Evolutionary conservation across 2,888 invertebrate genomes (phyloP).

Genomic region (Alloplasta piceator): DNA sequence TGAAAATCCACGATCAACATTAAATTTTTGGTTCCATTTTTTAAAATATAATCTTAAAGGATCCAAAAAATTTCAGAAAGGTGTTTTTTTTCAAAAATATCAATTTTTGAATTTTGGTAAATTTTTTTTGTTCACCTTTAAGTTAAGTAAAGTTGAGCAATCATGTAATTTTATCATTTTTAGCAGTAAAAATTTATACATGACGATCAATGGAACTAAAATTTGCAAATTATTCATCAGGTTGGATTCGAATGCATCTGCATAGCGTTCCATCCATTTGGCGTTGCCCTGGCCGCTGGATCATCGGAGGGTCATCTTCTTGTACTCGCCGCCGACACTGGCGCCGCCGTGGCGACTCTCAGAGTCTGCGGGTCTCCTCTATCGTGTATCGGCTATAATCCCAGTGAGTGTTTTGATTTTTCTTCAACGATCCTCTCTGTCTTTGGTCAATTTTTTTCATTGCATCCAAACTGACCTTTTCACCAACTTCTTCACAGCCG

Average conservation of each 20-base stretch:
- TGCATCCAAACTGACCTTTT: background rate
- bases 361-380: slow-evolving; percentile 94
- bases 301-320: slow-evolving; percentile 95
- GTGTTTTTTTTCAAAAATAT: too few species aligned
- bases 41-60: too few species aligned
- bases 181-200: too few species aligned
- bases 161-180: too few species aligned
- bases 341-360: slow-evolving; percentile 92
- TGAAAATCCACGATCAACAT: too few species aligned
- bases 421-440: background rate
- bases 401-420: slow-evolving; percentile 86
- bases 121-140: too few species aligned
- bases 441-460: background rate
- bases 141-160: too few species aligned
- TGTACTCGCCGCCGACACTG: slow-evolving; percentile 93
- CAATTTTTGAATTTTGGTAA: too few species aligned
- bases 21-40: too few species aligned
- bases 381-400: slow-evolving; percentile 94
- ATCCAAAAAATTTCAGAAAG: too few species aligned
- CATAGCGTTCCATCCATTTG: slow-evolving; percentile 94
- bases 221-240: slow-evolving; percentile 79
- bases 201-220: slow-evolving; percentile 27
- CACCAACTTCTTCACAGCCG: slow-evolving; percentile 85
- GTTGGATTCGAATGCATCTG: slow-evolving; percentile 95
- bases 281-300: slow-evolving; percentile 94